Conservation (phyloP, 1,140 invertebrate species). For the Zelostemma sp. region DNA sequence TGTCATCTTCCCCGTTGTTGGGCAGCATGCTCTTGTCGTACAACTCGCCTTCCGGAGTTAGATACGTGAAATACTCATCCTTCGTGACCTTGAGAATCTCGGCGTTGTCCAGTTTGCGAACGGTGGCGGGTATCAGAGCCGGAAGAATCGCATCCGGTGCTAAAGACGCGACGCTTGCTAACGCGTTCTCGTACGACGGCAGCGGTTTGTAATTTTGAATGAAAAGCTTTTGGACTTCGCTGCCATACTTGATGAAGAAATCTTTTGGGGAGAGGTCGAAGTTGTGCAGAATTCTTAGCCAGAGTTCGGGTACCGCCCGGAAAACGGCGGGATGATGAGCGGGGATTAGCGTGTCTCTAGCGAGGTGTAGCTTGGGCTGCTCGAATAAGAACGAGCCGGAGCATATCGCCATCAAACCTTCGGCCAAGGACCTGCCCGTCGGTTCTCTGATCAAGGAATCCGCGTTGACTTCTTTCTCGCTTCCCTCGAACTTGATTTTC, state of each 20-base stretch:
- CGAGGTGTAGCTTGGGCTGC: slow-evolving; percentile 53
- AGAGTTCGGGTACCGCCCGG: slow-evolving; percentile 71
- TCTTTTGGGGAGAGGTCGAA: slow-evolving; percentile 71
- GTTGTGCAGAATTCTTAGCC: slow-evolving; percentile 75
- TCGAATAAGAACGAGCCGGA: slow-evolving; percentile 59
- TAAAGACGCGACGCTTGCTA: slow-evolving; percentile 75
- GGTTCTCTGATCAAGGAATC: slow-evolving; percentile 52
- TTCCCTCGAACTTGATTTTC: slow-evolving; percentile 69
- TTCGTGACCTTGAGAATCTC: slow-evolving; percentile 82
- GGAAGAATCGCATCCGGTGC: slow-evolving; percentile 78
- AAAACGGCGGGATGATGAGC: slow-evolving; percentile 78
- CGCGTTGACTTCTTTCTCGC: slow-evolving; percentile 62
- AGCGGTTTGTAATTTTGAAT: slow-evolving; percentile 73
- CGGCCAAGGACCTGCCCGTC: slow-evolving; percentile 60
- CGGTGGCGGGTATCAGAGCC: slow-evolving; percentile 71
- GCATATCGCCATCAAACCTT: slow-evolving; percentile 63
- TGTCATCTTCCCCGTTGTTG: slow-evolving; percentile 74
- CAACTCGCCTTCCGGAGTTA: slow-evolving; percentile 89
- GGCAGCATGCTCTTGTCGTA: slow-evolving; percentile 93
- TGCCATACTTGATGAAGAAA: slow-evolving; percentile 71
- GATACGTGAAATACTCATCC: slow-evolving; percentile 91
- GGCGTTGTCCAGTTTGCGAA: slow-evolving; percentile 74
- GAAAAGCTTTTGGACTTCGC: slow-evolving; percentile 73
- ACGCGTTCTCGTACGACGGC: slow-evolving; percentile 74
- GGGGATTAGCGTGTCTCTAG: slow-evolving; percentile 73